Percentiles rank a stretch among this genome's conserved stretches.
Evolutionary conservation across 2,797 vertebrate genomes (phyloP).

Genomic region (Taeniopygia guttata): DNA sequence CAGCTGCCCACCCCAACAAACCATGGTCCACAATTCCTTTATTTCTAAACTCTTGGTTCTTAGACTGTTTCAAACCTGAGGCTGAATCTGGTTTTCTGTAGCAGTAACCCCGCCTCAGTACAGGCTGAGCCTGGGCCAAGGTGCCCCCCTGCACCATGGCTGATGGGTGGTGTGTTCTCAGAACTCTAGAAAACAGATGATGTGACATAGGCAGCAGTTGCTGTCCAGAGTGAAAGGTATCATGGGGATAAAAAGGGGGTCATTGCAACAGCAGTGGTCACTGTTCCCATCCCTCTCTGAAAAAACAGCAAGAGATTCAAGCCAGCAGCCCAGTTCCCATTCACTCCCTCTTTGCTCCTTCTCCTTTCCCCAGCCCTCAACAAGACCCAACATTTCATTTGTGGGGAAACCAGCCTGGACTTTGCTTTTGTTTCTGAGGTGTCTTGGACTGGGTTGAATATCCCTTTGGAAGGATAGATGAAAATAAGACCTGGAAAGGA

Average conservation of each 20-base stretch:
- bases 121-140: not conserved
- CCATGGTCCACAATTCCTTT: not conserved
- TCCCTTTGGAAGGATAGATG: not conserved
- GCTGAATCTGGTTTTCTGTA: not conserved
- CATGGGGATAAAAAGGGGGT: accelerated
- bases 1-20: not conserved
- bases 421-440: not conserved
- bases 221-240: not conserved
- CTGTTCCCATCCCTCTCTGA: not conserved
- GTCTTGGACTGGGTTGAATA: not conserved
- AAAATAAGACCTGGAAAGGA: not conserved
- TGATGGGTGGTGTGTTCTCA: not conserved
- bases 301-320: not conserved
- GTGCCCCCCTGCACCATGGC: not conserved
- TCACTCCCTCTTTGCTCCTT: not conserved
- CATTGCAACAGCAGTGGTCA: not conserved
- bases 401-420: not conserved
- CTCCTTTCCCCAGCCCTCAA: not conserved
- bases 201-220: not conserved
- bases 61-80: not conserved
- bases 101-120: not conserved
- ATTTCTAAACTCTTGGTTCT: not conserved
- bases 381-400: not conserved
- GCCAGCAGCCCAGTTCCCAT: not conserved
- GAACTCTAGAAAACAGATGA: not conserved